Conservation (phyloP, 2,888 invertebrate genomes). For the Dolomedes plantarius region DNA sequence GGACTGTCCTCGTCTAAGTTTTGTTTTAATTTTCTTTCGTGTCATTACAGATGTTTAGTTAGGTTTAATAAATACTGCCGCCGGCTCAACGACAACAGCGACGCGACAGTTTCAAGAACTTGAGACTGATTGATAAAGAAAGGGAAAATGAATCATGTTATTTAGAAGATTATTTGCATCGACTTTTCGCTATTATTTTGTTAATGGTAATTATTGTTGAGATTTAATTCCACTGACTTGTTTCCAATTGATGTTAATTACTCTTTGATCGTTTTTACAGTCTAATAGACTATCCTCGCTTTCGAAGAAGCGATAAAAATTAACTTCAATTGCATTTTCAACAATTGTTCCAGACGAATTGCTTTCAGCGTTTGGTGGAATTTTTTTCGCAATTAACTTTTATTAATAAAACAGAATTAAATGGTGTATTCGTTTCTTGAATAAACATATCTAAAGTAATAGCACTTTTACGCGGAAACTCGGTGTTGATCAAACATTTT, state of each 20-base stretch:
- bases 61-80: constrained; percentile 50
- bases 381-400: neutral
- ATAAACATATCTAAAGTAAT: neutral
- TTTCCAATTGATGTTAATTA: constrained; percentile 1
- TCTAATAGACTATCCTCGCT: neutral
- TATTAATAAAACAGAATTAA: neutral
- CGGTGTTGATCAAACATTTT: too few species aligned
- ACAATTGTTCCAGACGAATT: neutral
- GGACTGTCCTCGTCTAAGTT: neutral
- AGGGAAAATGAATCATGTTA: constrained; percentile 27
- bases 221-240: constrained; percentile 29
- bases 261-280: neutral
- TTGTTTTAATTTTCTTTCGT: constrained; percentile 14
- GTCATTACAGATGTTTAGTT: constrained; percentile 50
- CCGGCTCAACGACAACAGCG: neutral
- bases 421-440: neutral
- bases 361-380: neutral
- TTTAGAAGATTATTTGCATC: constrained; percentile 50
- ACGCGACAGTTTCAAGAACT: neutral
- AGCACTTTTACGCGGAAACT: too few species aligned
- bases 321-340: neutral
- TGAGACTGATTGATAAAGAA: constrained; percentile 35
- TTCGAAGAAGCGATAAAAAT: neutral
- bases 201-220: constrained; percentile 30
- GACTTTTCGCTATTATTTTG: constrained; percentile 46